Evolutionary conservation across 2,888 invertebrate genomes (phyloP).

Genomic region (Matsumyia berberina): DNA sequence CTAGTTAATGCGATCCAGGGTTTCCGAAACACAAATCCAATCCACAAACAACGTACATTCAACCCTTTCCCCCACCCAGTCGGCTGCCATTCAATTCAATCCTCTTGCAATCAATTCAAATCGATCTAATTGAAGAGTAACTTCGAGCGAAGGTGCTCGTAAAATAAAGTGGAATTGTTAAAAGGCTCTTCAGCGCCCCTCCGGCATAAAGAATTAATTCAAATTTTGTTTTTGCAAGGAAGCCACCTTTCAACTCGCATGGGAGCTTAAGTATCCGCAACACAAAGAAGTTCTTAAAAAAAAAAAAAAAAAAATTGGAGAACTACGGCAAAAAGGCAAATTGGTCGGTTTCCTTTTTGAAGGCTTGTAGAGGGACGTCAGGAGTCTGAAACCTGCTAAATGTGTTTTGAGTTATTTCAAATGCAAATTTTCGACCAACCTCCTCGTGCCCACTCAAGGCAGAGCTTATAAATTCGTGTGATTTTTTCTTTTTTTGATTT

Average conservation of each 20-base stretch:
- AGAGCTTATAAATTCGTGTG: slow-evolving; percentile 55
- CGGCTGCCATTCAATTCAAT: slow-evolving; percentile 31
- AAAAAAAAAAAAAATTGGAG: slow-evolving; percentile 6
- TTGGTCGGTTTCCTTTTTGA: slow-evolving; percentile 54
- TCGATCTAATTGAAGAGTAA: slow-evolving; percentile 68
- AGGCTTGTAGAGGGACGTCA: slow-evolving; percentile 6
- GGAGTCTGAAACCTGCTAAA: slow-evolving; percentile 22
- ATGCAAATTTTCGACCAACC: slow-evolving; percentile 67
- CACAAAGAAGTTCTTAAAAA: slow-evolving; percentile 36
- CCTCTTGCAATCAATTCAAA: slow-evolving; percentile 60
- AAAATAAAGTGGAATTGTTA: slow-evolving; percentile 61
- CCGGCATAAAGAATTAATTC: slow-evolving; percentile 67
- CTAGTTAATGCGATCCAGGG: slow-evolving; percentile 62
- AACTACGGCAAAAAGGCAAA: slow-evolving; percentile 51
- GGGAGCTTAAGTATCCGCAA: slow-evolving; percentile 47
- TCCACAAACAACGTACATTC: slow-evolving; percentile 42
- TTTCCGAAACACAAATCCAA: slow-evolving; percentile 52
- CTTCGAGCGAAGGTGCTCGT: slow-evolving; percentile 46
- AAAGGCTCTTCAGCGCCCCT: slow-evolving; percentile 67
- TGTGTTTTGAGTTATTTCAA: slow-evolving; percentile 67
- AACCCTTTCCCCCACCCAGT: slow-evolving; percentile 19
- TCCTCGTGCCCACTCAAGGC: slow-evolving; percentile 25
- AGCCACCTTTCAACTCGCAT: slow-evolving; percentile 52
- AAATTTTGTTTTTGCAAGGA: slow-evolving; percentile 53
- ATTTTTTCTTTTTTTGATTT: slow-evolving; percentile 12